phyloP scores from a whole-genome alignment of 2,797 vertebrate species.

The Sebastes jordani region DNA sequence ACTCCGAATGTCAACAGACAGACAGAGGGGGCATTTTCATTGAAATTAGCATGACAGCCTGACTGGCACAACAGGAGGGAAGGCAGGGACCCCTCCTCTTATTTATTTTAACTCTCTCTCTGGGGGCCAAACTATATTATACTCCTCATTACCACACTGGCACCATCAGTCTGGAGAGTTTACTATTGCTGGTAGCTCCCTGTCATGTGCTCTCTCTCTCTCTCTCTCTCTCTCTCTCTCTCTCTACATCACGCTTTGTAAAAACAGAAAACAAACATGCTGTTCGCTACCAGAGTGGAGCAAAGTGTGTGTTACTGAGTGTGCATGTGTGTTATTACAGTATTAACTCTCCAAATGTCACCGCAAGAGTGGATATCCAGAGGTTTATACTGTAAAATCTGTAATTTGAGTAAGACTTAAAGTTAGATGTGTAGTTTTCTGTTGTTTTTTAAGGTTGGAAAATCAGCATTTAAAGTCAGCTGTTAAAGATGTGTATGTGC shows the following conservation, averaged over 20 bases:
- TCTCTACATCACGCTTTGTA: conserved; percentile 1
- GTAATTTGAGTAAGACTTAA: conserved; percentile 8
- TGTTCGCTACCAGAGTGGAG: background rate
- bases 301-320: background rate
- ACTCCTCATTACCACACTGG: conserved; percentile 39
- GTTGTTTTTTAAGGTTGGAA: conserved; percentile 11
- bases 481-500: conserved; percentile 1
- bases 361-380: conserved; percentile 1
- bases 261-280: background rate
- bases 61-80: conserved; percentile 50
- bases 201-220: conserved; percentile 64
- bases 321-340: background rate
- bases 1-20: conserved; percentile 72
- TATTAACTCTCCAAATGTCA: conserved; percentile 15
- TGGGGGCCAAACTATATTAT: conserved; percentile 35
- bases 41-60: conserved; percentile 57
- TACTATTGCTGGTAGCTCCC: conserved; percentile 40
- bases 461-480: background rate
- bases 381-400: conserved; percentile 6
- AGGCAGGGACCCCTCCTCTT: conserved; percentile 4
- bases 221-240: too few species aligned
- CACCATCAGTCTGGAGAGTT: conserved; percentile 46
- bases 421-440: conserved; percentile 7
- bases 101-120: conserved; percentile 37
- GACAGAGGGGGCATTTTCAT: conserved; percentile 66